Evolutionary conservation across 1,140 invertebrate genomes (phyloP).

Genomic region (Drosophila repleta): DNA sequence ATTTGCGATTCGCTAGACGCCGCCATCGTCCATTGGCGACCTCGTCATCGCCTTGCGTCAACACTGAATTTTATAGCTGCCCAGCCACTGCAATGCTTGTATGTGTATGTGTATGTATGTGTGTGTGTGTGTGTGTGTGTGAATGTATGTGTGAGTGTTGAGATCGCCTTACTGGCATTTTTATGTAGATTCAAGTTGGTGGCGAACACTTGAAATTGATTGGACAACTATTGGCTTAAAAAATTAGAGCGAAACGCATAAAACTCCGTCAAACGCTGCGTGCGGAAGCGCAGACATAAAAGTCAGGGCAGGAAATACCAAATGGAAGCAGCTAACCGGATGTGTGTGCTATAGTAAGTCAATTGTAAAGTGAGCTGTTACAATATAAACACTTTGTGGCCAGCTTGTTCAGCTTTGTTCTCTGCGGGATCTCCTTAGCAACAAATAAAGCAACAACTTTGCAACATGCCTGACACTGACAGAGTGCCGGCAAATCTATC

Average conservation of each 20-base stretch:
- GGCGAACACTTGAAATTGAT: slow-evolving; percentile 73
- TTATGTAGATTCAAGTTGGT: slow-evolving; percentile 78
- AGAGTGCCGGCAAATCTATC: neutral
- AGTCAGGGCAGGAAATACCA: slow-evolving; percentile 64
- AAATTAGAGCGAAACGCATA: slow-evolving; percentile 76
- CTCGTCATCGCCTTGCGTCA: slow-evolving; percentile 51
- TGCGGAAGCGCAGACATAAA: slow-evolving; percentile 67
- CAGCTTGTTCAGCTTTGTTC: slow-evolving; percentile 11
- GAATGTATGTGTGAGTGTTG: slow-evolving; percentile 46
- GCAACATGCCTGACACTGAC: slow-evolving; percentile 9
- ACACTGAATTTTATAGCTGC: slow-evolving; percentile 67
- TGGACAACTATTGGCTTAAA: slow-evolving; percentile 75
- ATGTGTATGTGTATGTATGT: slow-evolving; percentile 8
- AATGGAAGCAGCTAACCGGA: slow-evolving; percentile 46
- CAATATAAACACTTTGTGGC: slow-evolving; percentile 69
- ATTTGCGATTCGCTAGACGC: slow-evolving; percentile 49
- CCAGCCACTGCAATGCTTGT: slow-evolving; percentile 9
- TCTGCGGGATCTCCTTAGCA: slow-evolving; percentile 10
- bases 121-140: slow-evolving; percentile 17
- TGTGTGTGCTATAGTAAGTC: slow-evolving; percentile 11
- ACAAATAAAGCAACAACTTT: neutral
- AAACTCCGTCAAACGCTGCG: slow-evolving; percentile 47
- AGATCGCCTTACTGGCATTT: slow-evolving; percentile 34
- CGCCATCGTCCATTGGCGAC: slow-evolving; percentile 8
- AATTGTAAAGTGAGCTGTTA: slow-evolving; percentile 50